Percentiles rank a stretch among this genome's conserved stretches.
Evolutionary conservation across 2,113 vertebrate genomes (phyloP).

Genomic region (Eupsittula cactorum): DNA sequence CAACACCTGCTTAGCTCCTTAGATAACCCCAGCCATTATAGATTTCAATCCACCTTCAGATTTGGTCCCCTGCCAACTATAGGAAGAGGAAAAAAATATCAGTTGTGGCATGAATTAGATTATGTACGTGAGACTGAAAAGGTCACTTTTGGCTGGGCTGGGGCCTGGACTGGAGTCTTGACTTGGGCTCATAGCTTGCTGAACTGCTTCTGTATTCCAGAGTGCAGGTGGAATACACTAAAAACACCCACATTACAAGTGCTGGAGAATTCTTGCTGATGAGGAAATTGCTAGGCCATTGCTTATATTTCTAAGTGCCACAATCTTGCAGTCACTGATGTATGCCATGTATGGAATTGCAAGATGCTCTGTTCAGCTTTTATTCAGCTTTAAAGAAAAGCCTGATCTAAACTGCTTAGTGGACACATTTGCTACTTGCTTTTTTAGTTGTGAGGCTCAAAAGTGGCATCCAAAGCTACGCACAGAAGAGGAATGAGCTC

Average conservation of each 20-base stretch:
- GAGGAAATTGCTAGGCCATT: neutral
- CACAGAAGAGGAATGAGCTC: neutral
- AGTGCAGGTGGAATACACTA: neutral
- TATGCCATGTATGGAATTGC: neutral
- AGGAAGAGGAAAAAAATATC: neutral
- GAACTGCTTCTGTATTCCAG: neutral
- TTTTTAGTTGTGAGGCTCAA: neutral
- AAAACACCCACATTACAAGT: neutral
- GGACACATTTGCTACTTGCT: neutral
- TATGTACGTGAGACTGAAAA: neutral
- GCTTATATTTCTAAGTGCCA: neutral
- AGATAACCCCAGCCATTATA: neutral
- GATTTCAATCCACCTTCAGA: neutral
- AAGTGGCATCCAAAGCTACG: neutral
- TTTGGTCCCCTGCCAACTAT: neutral
- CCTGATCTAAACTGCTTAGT: neutral
- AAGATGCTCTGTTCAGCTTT: neutral
- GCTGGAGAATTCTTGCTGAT: neutral
- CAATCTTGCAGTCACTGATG: neutral
- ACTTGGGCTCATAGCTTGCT: neutral
- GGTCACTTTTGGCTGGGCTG: neutral
- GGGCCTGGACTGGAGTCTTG: neutral
- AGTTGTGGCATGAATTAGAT: neutral
- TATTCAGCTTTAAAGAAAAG: neutral
- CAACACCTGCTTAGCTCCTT: neutral